Evolutionary conservation across 2,113 vertebrate species (phyloP).

Genomic region (Ceyx cyanopectus): DNA sequence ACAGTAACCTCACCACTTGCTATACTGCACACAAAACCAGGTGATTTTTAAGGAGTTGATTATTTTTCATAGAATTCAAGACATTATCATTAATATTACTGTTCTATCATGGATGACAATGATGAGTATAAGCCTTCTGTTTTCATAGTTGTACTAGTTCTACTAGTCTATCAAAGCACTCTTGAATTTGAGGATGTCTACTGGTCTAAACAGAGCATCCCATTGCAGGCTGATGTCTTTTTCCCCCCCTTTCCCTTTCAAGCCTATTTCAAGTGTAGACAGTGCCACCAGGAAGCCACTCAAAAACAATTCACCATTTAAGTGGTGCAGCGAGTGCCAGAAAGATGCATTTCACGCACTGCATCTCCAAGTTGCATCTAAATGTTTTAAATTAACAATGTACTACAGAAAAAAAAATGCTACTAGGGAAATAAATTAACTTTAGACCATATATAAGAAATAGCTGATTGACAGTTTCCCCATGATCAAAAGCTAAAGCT

Average conservation of each 20-base stretch:
- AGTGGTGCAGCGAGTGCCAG: not conserved
- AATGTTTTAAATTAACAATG: not conserved
- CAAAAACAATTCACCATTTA: not conserved
- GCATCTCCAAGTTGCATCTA: not conserved
- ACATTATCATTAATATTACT: not conserved
- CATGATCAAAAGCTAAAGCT: not conserved
- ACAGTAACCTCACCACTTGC: not conserved
- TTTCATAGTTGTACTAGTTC: not conserved
- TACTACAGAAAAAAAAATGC: not conserved
- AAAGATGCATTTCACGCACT: not conserved
- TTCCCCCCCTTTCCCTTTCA: not conserved
- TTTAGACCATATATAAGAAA: not conserved
- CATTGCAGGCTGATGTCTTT: not conserved
- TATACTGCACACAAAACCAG: not conserved
- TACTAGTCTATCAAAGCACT: not conserved
- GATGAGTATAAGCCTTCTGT: not conserved
- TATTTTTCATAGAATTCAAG: not conserved
- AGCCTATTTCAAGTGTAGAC: not conserved
- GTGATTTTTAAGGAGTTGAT: not conserved
- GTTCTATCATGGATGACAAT: not conserved
- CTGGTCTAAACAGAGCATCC: not conserved
- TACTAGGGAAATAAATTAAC: not conserved
- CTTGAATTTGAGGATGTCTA: not conserved
- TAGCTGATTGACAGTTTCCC: not conserved
- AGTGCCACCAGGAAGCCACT: not conserved